These are phyloP conservation scores for Thalassaphorura encarpata DNA, from an alignment of 1,140 invertebrate genomes.

Conservation along the genomic window DNA sequence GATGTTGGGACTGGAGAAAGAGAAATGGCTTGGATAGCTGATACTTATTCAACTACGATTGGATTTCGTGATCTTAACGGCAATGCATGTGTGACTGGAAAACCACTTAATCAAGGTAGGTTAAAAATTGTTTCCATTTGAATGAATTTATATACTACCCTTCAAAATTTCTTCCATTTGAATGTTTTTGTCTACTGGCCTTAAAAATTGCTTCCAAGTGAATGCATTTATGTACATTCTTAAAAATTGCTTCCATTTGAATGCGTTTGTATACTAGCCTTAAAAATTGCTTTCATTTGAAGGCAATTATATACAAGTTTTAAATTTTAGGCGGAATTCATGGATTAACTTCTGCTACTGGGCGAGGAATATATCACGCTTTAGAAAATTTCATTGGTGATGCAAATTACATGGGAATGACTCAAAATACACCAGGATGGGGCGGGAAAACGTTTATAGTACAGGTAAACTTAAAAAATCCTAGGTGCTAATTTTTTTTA, in stretches of 20 bases:
- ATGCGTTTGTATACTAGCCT: too few species aligned
- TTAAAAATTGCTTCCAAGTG: too few species aligned
- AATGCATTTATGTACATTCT: too few species aligned
- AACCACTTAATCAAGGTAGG: constrained; percentile 16
- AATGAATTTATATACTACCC: too few species aligned
- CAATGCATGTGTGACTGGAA: constrained; percentile 92
- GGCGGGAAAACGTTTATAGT: constrained; percentile 96
- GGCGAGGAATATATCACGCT: constrained; percentile 94
- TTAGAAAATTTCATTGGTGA: constrained; percentile 97
- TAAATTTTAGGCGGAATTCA: constrained; percentile 82
- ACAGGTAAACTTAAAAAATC: constrained; percentile 46
- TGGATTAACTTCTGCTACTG: constrained; percentile 92
- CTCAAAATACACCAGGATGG: constrained; percentile 92
- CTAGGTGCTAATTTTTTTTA: not conserved
- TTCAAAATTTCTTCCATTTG: too few species aligned
- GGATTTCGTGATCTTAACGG: constrained; percentile 91
- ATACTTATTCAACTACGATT: constrained; percentile 94
- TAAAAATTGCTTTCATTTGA: too few species aligned
- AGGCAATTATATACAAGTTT: too few species aligned
- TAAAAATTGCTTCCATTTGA: too few species aligned
- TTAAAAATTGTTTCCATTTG: too few species aligned
- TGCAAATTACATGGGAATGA: constrained; percentile 90
- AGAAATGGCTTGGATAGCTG: constrained; percentile 99
- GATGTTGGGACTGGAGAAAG: constrained; percentile 85
- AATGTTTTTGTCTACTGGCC: too few species aligned